Percentiles rank a stretch among this genome's conserved stretches.
Evolutionary conservation across 2,888 invertebrate genomes (phyloP).

Genomic region (Torymus texanus): DNA sequence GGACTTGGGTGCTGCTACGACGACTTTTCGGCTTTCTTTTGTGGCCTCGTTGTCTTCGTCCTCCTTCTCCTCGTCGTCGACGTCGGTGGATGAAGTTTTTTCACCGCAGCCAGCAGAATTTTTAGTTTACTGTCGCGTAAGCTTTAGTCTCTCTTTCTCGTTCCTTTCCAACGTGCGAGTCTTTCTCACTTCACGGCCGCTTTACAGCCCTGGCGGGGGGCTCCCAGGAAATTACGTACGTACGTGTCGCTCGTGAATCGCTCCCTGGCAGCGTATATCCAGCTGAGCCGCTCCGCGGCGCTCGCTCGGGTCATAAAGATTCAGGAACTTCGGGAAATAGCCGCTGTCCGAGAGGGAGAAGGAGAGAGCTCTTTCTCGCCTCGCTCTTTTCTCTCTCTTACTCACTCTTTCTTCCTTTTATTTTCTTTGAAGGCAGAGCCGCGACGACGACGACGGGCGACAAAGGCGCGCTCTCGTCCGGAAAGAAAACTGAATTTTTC

Average conservation of each 20-base stretch:
- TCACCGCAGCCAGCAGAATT: slow-evolving; percentile 37
- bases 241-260: slow-evolving; percentile 57
- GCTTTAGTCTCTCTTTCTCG: background rate
- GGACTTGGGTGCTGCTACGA: too few species aligned
- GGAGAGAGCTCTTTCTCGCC: slow-evolving; percentile 10
- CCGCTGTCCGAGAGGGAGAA: slow-evolving; percentile 39
- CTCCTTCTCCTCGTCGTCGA: too few species aligned
- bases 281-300: slow-evolving; percentile 22
- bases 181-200: background rate
- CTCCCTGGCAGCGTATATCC: slow-evolving; percentile 31
- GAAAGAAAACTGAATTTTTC: slow-evolving; percentile 32
- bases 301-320: slow-evolving; percentile 46
- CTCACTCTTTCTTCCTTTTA: background rate
- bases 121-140: slow-evolving; percentile 38
- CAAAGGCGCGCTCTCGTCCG: slow-evolving; percentile 20
- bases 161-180: background rate
- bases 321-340: slow-evolving; percentile 48
- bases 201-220: slow-evolving; percentile 33
- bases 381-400: background rate
- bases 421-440: background rate
- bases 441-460: background rate
- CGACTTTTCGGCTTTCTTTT: too few species aligned
- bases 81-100: slow-evolving; percentile 16
- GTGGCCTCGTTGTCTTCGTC: too few species aligned
- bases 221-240: slow-evolving; percentile 53